A percentile compares a stretch with the other conserved stretches of the same genome.
phyloP scores from a whole-genome alignment of 2,113 vertebrate genomes.

The Sturnira hondurensis region DNA sequence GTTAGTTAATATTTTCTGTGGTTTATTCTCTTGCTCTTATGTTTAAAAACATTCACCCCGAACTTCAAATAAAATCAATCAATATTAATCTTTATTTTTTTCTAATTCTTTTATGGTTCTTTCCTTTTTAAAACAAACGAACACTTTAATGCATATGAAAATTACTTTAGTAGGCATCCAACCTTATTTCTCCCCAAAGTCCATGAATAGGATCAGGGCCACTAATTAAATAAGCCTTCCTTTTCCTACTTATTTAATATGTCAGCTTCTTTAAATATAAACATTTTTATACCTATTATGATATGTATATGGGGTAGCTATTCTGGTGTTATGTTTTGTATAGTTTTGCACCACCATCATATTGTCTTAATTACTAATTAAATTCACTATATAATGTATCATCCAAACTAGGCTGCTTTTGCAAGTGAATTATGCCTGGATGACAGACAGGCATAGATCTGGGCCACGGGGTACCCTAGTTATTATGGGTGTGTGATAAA shows the following conservation, averaged over 20 bases:
- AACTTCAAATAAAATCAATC: constrained; percentile 1
- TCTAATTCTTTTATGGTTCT: not conserved
- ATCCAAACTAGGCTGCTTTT: not conserved
- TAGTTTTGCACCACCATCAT: not conserved
- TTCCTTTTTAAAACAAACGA: not conserved
- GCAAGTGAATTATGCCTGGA: not conserved
- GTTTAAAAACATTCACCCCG: not conserved
- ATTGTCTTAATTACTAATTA: not conserved
- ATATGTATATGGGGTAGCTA: not conserved
- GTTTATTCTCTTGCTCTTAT: not conserved
- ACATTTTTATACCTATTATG: not conserved
- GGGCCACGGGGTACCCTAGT: not conserved
- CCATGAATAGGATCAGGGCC: not conserved
- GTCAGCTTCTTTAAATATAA: not conserved
- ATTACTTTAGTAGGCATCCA: not conserved
- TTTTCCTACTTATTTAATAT: not conserved
- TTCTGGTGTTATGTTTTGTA: not conserved
- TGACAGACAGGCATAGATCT: not conserved
- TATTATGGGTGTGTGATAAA: not conserved
- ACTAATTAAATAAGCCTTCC: not conserved
- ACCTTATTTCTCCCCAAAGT: not conserved
- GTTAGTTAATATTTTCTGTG: not conserved
- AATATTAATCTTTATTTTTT: not conserved
- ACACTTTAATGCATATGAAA: not conserved
- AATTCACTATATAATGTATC: not conserved